phyloP scores from a whole-genome alignment of 1,140 invertebrate species.

The Elymnias hypermnestra region DNA sequence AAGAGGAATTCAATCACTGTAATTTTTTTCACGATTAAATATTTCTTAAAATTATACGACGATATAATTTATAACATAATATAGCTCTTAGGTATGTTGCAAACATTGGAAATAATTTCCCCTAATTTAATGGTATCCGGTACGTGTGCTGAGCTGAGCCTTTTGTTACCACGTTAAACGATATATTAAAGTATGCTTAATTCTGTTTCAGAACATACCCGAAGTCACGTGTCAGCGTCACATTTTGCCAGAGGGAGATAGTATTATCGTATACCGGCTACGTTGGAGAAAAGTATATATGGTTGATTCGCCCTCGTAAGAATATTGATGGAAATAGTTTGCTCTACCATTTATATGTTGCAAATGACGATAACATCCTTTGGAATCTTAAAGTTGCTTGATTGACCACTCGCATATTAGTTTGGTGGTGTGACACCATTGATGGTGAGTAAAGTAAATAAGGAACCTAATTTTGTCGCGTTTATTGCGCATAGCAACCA shows the following conservation, averaged over 20 bases:
- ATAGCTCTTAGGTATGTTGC: too few species aligned
- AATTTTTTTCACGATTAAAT: too few species aligned
- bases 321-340: constrained; percentile 39
- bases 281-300: constrained; percentile 21
- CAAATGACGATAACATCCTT: constrained; percentile 35
- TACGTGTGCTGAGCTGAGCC: too few species aligned
- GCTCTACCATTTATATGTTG: constrained; percentile 11
- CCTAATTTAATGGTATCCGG: too few species aligned
- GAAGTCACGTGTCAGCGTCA: background rate
- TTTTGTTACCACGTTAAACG: too few species aligned
- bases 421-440: constrained; percentile 29
- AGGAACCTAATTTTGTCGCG: too few species aligned
- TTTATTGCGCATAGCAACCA: too few species aligned
- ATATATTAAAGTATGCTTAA: background rate
- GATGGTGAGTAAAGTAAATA: constrained; percentile 48
- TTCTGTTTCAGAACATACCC: constrained; percentile 22
- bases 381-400: constrained; percentile 10
- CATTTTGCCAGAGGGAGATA: constrained; percentile 14
- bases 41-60: too few species aligned
- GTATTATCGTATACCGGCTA: constrained; percentile 7
- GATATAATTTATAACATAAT: too few species aligned
- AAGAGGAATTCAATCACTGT: too few species aligned
- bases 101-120: too few species aligned
- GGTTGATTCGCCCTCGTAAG: constrained; percentile 6
- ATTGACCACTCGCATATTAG: constrained; percentile 26